These are phyloP conservation scores for Benitochromis conjunctus DNA, from an alignment of 2,113 vertebrate species.

Conservation along the genomic window DNA sequence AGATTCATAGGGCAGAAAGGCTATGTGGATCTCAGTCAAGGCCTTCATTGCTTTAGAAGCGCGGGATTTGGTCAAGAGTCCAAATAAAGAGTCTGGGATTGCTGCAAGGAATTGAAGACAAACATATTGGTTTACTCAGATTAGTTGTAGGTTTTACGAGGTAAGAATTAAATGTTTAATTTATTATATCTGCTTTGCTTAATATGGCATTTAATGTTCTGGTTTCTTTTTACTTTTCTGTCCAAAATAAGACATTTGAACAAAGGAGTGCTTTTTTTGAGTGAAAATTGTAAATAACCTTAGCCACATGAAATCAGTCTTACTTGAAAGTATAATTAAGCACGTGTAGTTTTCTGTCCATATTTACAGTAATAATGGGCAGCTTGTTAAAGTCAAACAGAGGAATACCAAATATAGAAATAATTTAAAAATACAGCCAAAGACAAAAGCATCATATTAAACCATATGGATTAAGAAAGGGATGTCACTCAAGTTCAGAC, in stretches of 20 bases:
- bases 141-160: too few species aligned
- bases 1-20: slow-evolving; percentile 95
- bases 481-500: rapidly evolving
- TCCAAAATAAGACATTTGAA: background rate
- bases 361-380: rapidly evolving
- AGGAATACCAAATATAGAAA: background rate
- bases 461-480: background rate
- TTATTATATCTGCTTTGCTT: background rate
- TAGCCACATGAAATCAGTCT: rapidly evolving
- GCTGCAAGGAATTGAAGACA: slow-evolving; percentile 68
- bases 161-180: background rate
- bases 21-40: slow-evolving; percentile 95
- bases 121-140: background rate
- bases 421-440: background rate
- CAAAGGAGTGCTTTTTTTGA: background rate
- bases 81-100: slow-evolving; percentile 89
- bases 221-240: background rate
- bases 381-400: background rate
- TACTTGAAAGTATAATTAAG: background rate
- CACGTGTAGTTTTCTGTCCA: background rate
- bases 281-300: background rate
- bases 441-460: background rate
- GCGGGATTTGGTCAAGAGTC: slow-evolving; percentile 93
- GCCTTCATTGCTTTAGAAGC: slow-evolving; percentile 97
- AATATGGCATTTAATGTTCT: background rate